Conservation (phyloP, 2,888 invertebrate species). For the Cephus pygmeus region DNA sequence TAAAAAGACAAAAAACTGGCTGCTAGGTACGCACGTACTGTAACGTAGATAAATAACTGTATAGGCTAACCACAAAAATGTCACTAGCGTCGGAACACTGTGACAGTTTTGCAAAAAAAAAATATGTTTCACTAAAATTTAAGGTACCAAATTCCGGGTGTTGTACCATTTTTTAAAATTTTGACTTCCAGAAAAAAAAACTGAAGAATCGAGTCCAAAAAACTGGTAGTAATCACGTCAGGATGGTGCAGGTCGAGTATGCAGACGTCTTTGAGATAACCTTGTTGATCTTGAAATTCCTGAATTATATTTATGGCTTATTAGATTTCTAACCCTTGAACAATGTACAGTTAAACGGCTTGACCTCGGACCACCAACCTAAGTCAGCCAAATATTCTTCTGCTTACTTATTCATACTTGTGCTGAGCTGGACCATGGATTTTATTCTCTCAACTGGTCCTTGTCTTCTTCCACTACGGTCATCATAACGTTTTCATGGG, state of each 20-base stretch:
- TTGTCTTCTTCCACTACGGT: not conserved
- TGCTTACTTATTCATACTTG: not conserved
- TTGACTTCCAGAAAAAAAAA: not conserved
- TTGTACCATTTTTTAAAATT: not conserved
- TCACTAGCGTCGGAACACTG: not conserved
- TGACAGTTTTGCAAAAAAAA: not conserved
- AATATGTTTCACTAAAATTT: too few relatives aligned
- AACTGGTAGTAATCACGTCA: not conserved
- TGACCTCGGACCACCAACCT: not conserved
- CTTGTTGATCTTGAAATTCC: not conserved
- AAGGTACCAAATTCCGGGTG: too few relatives aligned
- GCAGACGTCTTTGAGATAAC: not conserved
- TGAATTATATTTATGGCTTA: not conserved
- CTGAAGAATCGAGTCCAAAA: not conserved
- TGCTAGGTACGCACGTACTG: not conserved
- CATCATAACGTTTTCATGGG: not conserved
- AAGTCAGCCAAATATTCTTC: not conserved
- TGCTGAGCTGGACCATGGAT: not conserved
- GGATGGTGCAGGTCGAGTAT: not conserved
- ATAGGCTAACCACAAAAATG: not conserved
- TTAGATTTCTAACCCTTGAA: not conserved
- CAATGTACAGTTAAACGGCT: not conserved
- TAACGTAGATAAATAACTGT: constrained; percentile 1
- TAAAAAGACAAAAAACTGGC: not conserved
- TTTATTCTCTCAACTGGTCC: not conserved